These are phyloP conservation scores for Vulpes vulpes DNA, from an alignment of 2,113 vertebrate genomes.

Conservation along the genomic window DNA sequence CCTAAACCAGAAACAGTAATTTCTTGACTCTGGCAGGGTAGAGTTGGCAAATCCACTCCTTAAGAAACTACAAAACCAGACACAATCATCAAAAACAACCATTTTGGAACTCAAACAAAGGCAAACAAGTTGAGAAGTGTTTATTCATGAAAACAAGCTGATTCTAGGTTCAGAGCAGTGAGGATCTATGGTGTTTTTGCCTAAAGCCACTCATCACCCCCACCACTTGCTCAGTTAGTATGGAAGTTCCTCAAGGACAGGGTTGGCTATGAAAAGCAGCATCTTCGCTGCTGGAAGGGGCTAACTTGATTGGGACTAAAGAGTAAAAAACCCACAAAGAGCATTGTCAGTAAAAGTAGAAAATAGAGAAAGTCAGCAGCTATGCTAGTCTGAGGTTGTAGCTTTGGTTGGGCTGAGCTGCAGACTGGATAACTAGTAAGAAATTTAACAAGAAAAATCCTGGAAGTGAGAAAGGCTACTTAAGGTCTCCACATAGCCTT, in stretches of 20 bases:
- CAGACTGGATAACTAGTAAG: not conserved
- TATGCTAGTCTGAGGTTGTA: not conserved
- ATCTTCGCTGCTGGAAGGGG: not conserved
- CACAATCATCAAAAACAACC: conserved; percentile 8
- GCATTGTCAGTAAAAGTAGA: not conserved
- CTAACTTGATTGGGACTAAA: not conserved
- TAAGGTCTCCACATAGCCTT: not conserved
- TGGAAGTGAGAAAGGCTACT: not conserved
- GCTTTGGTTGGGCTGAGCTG: not conserved
- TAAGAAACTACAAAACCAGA: conserved; percentile 4
- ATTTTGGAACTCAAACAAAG: not conserved
- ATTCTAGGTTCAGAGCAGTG: not conserved
- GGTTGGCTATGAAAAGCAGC: not conserved
- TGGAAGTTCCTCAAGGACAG: not conserved
- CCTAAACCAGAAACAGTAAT: not conserved
- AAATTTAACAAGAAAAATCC: conserved; percentile 35
- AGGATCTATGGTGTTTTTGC: not conserved
- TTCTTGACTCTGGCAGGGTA: not conserved
- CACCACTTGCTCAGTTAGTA: not conserved
- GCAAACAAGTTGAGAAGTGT: not conserved
- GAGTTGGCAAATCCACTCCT: not conserved
- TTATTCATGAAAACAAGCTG: not conserved
- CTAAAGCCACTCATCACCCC: not conserved
- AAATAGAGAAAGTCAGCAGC: not conserved
- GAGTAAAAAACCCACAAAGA: not conserved